Evolutionary conservation across 2,797 vertebrate species (phyloP).

Genomic region (Borostomias antarcticus): DNA sequence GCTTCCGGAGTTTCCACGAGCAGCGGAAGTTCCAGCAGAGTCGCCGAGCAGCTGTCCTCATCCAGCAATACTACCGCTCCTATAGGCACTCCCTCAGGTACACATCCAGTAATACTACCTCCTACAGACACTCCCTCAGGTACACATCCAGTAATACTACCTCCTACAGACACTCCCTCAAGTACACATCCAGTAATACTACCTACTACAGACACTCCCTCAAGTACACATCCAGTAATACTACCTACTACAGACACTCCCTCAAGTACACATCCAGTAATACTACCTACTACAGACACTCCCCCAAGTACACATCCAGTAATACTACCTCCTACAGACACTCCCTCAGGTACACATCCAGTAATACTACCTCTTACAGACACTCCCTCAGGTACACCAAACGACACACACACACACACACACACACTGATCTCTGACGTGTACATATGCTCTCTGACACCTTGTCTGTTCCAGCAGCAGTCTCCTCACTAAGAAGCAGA

Average conservation of each 20-base stretch:
- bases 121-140: background rate
- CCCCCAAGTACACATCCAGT: background rate
- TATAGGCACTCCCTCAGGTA: conserved; percentile 91
- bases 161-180: conserved; percentile 96
- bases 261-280: conserved; percentile 99
- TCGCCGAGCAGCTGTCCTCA: conserved; percentile 94
- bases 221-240: conserved; percentile 98
- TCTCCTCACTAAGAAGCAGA: conserved; percentile 98
- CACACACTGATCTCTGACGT: conserved; percentile 5
- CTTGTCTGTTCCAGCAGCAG: conserved; percentile 82
- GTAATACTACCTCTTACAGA: conserved; percentile 1
- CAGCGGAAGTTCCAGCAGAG: conserved; percentile 98
- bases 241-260: too few species aligned
- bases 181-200: conserved; percentile 99
- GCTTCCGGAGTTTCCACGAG: conserved; percentile 98
- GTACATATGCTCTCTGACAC: background rate
- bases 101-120: too few species aligned
- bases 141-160: conserved; percentile 94
- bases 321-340: conserved; percentile 97
- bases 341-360: conserved; percentile 53
- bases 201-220: conserved; percentile 62
- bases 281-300: conserved; percentile 81
- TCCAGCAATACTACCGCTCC: conserved; percentile 99
- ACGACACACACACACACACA: background rate
- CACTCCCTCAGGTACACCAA: background rate